These are phyloP conservation scores for Myotis planiceps DNA, from an alignment of 2,797 vertebrate species.

Conservation along the genomic window DNA sequence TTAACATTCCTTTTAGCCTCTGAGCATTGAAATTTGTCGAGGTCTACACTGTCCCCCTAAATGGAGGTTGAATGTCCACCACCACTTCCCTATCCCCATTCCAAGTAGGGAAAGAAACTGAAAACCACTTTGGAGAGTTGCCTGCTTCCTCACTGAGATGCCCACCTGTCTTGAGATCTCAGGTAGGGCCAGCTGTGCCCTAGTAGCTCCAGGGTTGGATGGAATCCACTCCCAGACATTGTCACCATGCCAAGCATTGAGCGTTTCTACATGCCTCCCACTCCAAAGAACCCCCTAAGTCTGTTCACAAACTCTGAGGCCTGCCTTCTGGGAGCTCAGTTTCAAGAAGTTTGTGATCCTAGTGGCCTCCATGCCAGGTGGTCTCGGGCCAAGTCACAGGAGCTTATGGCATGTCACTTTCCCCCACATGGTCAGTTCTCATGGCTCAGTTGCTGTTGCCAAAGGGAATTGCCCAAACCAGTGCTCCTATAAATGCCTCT, in stretches of 20 bases:
- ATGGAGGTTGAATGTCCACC: neutral
- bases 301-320: neutral
- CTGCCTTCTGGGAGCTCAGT: neutral
- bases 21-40: neutral
- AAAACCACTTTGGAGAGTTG: neutral
- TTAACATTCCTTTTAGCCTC: neutral
- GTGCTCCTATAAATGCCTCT: slow-evolving; percentile 61
- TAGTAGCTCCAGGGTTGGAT: neutral
- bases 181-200: neutral
- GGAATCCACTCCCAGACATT: neutral
- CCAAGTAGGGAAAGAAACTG: neutral
- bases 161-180: neutral
- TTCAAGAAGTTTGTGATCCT: neutral
- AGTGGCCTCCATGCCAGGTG: neutral
- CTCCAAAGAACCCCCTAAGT: neutral
- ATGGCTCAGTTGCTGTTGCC: neutral
- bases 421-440: slow-evolving; percentile 31
- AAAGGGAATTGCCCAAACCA: slow-evolving; percentile 48
- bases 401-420: slow-evolving; percentile 24
- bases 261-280: neutral
- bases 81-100: neutral
- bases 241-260: neutral
- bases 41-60: neutral
- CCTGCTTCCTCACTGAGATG: neutral
- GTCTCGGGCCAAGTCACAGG: slow-evolving; percentile 25